Evolutionary conservation across 1,140 invertebrate genomes (phyloP).

Genomic region (Pseudomyrmex gracilis): DNA sequence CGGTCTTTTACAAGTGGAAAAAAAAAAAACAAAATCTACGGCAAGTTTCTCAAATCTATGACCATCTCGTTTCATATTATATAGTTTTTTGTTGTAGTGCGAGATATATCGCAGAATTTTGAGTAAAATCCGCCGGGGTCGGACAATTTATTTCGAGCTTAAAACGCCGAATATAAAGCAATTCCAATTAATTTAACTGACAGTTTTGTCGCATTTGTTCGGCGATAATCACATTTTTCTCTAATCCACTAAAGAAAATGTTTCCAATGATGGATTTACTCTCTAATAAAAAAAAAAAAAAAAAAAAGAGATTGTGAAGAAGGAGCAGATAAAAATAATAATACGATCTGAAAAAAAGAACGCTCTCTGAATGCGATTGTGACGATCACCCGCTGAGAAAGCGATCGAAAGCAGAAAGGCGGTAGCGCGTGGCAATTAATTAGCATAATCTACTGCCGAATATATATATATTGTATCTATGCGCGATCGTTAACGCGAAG

Average conservation of each 20-base stretch:
- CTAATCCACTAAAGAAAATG: conserved; percentile 24
- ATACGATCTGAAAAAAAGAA: conserved; percentile 42
- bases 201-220: conserved; percentile 16
- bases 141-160: not conserved
- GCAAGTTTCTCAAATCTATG: conserved; percentile 21
- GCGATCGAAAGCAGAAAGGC: not conserved
- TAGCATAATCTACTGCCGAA: conserved; percentile 25
- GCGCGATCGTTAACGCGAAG: conserved; percentile 11
- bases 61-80: not conserved
- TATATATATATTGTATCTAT: conserved; percentile 16
- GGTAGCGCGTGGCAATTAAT: conserved; percentile 47
- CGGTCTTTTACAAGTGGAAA: not conserved
- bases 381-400: conserved; percentile 29
- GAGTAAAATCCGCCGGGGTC: not conserved
- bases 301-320: conserved; percentile 21
- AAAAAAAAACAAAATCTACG: not conserved
- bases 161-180: conserved; percentile 15
- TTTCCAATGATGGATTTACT: not conserved
- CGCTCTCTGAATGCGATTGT: conserved; percentile 8
- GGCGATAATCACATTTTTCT: conserved; percentile 1
- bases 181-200: conserved; percentile 24
- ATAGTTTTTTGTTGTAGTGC: not conserved
- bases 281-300: not conserved
- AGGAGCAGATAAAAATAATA: conserved; percentile 2
- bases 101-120: not conserved